Evolutionary conservation across 2,888 invertebrate species (phyloP).

Genomic region (Lycocerus yunnanus): DNA sequence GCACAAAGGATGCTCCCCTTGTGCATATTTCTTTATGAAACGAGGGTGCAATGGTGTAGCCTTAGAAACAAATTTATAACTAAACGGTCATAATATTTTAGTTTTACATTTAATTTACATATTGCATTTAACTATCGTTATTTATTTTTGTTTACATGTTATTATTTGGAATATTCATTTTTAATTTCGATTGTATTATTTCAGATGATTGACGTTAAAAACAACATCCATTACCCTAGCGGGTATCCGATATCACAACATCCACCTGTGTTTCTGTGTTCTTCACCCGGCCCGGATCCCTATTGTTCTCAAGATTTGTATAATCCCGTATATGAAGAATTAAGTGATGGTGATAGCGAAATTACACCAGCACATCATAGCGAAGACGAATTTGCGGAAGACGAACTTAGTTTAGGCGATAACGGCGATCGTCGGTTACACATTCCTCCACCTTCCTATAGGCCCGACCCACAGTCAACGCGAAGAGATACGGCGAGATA

Average conservation of each 20-base stretch:
- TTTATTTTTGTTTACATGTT: not conserved
- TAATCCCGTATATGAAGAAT: constrained; percentile 83
- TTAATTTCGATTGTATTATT: constrained; percentile 41
- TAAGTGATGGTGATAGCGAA: constrained; percentile 69
- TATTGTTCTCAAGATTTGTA: constrained; percentile 66
- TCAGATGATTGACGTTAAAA: constrained; percentile 75
- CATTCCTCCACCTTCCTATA: constrained; percentile 54
- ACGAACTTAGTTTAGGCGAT: constrained; percentile 70
- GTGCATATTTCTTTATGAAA: constrained; percentile 9
- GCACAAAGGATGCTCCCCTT: constrained; percentile 7
- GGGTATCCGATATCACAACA: constrained; percentile 65
- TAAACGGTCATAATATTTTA: not conserved
- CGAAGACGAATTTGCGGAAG: constrained; percentile 86
- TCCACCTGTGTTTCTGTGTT: constrained; percentile 73
- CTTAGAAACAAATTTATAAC: constrained; percentile 4
- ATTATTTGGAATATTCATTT: not conserved
- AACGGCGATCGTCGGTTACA: constrained; percentile 48
- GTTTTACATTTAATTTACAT: not conserved
- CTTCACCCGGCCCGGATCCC: constrained; percentile 70
- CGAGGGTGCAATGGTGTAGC: constrained; percentile 6
- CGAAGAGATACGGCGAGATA: constrained; percentile 59
- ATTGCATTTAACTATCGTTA: not conserved
- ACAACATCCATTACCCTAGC: constrained; percentile 63
- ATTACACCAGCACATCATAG: constrained; percentile 66
- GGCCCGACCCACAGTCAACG: constrained; percentile 52